These are phyloP conservation scores for Hafferia zeledoni DNA, from an alignment of 2,797 vertebrate genomes.

Conservation along the genomic window DNA sequence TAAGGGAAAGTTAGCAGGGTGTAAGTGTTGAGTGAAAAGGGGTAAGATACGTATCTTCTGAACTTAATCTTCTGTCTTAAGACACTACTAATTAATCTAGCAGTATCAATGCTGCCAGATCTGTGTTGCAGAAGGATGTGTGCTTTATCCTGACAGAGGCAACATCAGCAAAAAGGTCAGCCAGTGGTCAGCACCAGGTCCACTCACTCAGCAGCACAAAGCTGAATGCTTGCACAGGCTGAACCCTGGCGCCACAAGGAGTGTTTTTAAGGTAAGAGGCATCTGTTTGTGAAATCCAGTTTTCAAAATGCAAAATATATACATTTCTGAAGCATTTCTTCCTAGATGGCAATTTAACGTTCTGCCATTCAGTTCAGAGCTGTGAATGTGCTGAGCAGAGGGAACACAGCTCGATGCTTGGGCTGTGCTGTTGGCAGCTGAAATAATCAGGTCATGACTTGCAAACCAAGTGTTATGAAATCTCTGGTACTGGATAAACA, in stretches of 20 bases:
- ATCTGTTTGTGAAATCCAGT: not conserved
- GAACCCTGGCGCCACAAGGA: not conserved
- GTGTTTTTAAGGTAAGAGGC: not conserved
- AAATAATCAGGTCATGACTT: slow-evolving; percentile 18
- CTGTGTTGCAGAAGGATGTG: not conserved
- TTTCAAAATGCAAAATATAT: not conserved
- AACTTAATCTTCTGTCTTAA: not conserved
- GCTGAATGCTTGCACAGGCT: not conserved
- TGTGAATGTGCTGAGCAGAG: not conserved
- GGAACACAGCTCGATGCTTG: not conserved
- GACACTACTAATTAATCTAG: not conserved
- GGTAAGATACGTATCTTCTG: not conserved
- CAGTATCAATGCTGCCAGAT: not conserved
- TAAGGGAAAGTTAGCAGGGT: not conserved
- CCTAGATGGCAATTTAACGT: not conserved
- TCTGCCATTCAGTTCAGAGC: not conserved
- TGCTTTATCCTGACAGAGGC: not conserved
- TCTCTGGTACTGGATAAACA: not conserved
- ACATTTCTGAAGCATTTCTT: not conserved
- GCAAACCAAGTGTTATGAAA: slow-evolving; percentile 38
- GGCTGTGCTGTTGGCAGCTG: slow-evolving; percentile 25
- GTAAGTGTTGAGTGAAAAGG: not conserved
- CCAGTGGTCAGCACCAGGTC: not conserved
- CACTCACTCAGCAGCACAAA: not conserved
- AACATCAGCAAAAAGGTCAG: not conserved